Conservation (phyloP, 2,797 vertebrate species). For the Cyprinella venusta region DNA sequence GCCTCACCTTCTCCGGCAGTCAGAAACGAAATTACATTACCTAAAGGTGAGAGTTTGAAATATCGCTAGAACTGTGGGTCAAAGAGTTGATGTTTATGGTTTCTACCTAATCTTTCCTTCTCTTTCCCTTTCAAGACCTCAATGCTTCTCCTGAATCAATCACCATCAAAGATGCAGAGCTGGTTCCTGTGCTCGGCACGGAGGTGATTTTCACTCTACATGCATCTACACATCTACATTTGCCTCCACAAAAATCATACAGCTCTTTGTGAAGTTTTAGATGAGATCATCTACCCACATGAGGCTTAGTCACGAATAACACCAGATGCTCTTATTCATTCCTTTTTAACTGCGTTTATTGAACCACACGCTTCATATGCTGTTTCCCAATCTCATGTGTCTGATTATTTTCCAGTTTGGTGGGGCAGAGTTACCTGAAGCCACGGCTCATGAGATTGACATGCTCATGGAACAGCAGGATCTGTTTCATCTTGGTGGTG, state of each 20-base stretch:
- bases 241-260: conserved; percentile 37
- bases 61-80: background rate
- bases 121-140: conserved; percentile 61
- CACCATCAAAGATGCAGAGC: conserved; percentile 78
- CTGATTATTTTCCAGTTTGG: conserved; percentile 61
- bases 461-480: conserved; percentile 79
- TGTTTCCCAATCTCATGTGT: background rate
- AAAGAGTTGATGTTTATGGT: background rate
- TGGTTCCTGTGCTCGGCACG: conserved; percentile 65
- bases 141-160: conserved; percentile 70
- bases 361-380: conserved; percentile 1
- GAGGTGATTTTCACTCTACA: conserved; percentile 70
- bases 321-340: conserved; percentile 18
- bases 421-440: conserved; percentile 79
- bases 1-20: conserved; percentile 64
- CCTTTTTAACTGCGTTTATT: background rate
- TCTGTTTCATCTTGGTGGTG: conserved; percentile 66
- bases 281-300: conserved; percentile 19
- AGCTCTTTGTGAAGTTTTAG: conserved; percentile 14
- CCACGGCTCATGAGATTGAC: conserved; percentile 77
- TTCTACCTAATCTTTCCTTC: conserved; percentile 13
- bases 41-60: conserved; percentile 62
- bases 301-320: conserved; percentile 29
- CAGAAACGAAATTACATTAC: conserved; percentile 43
- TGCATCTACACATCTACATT: conserved; percentile 2